A percentile compares a stretch with the other conserved stretches of the same genome.
phyloP scores from a whole-genome alignment of 2,113 vertebrate species.

The Anoplopoma fimbria region DNA sequence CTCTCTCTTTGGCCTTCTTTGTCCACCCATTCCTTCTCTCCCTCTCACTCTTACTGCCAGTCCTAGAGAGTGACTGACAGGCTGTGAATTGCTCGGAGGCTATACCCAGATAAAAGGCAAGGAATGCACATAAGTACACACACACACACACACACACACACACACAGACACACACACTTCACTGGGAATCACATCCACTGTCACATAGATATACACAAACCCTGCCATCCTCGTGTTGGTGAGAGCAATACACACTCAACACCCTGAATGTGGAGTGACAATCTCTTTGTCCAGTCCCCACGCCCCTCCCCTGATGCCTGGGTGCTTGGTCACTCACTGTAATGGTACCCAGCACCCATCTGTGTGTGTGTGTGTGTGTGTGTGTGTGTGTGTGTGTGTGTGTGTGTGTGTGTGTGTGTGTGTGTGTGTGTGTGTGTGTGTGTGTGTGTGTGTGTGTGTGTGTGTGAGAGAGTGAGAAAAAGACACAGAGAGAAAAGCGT shows the following conservation, averaged over 20 bases:
- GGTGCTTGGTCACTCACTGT: conserved; percentile 74
- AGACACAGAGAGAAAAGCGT: conserved; percentile 16
- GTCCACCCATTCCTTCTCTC: conserved; percentile 54
- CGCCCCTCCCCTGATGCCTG: conserved; percentile 38
- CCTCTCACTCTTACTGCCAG: conserved; percentile 66
- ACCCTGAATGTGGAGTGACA: conserved; percentile 72
- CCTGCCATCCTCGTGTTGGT: conserved; percentile 50
- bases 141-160: conserved; percentile 38
- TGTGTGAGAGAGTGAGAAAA: background rate
- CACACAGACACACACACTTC: conserved; percentile 53
- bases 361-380: conserved; percentile 47
- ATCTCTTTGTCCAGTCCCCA: conserved; percentile 75
- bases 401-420: background rate
- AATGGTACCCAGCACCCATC: conserved; percentile 59
- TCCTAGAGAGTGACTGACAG: conserved; percentile 79
- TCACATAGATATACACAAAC: conserved; percentile 70
- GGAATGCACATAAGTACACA: conserved; percentile 60
- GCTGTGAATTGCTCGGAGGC: conserved; percentile 82
- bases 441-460: conserved; percentile 3
- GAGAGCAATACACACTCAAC: conserved; percentile 65
- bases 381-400: conserved; percentile 9
- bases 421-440: background rate
- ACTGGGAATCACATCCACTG: conserved; percentile 68
- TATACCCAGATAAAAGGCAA: conserved; percentile 81
- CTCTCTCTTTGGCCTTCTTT: conserved; percentile 60